Evolutionary conservation across 2,888 invertebrate genomes (phyloP).

Genomic region (Tachina grossa): DNA sequence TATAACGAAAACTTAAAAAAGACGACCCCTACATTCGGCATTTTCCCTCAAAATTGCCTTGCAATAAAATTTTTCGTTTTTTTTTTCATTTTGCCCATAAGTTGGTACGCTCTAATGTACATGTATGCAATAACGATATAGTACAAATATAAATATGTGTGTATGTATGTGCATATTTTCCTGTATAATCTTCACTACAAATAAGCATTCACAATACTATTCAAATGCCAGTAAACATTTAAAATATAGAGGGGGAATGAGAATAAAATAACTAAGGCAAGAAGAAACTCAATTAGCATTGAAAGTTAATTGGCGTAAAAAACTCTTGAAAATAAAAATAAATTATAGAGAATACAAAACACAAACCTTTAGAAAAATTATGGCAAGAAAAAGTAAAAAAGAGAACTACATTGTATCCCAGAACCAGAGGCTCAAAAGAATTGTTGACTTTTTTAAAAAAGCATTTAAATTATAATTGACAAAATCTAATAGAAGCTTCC

Average conservation of each 20-base stretch:
- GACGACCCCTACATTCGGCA: too few relatives aligned
- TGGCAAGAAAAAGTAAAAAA: neutral
- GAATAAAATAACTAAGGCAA: conserved; percentile 19
- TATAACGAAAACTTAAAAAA: too few relatives aligned
- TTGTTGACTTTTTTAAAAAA: too few relatives aligned
- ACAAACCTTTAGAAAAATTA: conserved; percentile 27
- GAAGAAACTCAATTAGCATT: conserved; percentile 72
- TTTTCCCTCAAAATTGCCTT: too few relatives aligned
- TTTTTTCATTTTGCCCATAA: too few relatives aligned
- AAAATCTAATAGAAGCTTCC: too few relatives aligned
- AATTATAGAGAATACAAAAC: conserved; percentile 10
- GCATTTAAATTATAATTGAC: too few relatives aligned
- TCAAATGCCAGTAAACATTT: conserved; percentile 19
- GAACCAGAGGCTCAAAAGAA: neutral
- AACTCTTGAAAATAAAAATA: conserved; percentile 26
- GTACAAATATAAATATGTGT: too few relatives aligned
- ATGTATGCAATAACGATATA: too few relatives aligned
- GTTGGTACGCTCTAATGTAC: too few relatives aligned
- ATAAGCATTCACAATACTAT: conserved; percentile 2
- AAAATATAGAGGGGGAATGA: neutral
- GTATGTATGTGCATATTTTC: neutral
- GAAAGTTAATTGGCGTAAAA: conserved; percentile 73
- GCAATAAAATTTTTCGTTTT: too few relatives aligned
- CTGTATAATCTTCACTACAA: conserved; percentile 14
- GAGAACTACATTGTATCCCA: neutral